Percentiles rank a stretch among this genome's conserved stretches.
Conservation (phyloP, 2,888 invertebrate genomes). For the Aradus depressus region DNA sequence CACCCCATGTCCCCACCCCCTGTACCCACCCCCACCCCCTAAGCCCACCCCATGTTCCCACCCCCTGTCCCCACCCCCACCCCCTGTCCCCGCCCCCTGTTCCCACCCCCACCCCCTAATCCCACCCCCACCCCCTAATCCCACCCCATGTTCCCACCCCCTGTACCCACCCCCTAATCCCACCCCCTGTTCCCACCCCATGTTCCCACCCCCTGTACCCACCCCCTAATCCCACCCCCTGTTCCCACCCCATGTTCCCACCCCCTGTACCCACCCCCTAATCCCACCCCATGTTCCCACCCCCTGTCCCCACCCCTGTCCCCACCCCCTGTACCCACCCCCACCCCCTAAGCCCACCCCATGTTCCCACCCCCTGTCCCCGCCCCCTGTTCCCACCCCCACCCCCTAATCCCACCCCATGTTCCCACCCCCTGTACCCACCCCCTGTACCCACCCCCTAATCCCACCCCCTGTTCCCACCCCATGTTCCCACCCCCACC, state of each 20-base stretch:
- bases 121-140: no score
- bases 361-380: constrained; percentile 9
- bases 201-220: not conserved
- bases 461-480: not conserved
- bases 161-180: no score
- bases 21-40: no score
- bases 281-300: not conserved
- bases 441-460: not conserved
- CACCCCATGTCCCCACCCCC: no score
- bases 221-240: not conserved
- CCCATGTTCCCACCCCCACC: not conserved
- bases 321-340: no score
- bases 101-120: no score
- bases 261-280: not conserved
- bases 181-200: no score
- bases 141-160: no score
- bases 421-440: not conserved
- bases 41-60: no score
- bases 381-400: constrained; percentile 4
- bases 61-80: no score
- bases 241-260: not conserved
- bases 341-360: not conserved
- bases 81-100: no score
- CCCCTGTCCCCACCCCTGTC: no score
- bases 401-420: not conserved